These are phyloP conservation scores for Vanessa tameamea DNA, from an alignment of 1,140 invertebrate species.

Conservation along the genomic window DNA sequence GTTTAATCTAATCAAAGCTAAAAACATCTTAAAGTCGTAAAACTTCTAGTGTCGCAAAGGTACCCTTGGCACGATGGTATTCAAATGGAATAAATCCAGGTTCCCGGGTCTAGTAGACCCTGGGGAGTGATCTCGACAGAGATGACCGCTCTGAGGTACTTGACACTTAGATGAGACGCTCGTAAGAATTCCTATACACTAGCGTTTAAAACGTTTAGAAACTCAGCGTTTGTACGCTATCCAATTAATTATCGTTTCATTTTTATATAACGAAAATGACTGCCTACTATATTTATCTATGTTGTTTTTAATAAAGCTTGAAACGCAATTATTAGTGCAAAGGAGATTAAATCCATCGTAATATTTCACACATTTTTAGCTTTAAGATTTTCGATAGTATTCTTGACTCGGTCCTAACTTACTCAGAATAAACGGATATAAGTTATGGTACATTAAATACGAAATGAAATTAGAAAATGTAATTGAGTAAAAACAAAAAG, in stretches of 20 bases:
- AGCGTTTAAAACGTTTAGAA: conserved; percentile 40
- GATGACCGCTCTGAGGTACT: conserved; percentile 73
- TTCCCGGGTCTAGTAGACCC: conserved; percentile 67
- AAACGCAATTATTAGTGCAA: too few relatives aligned
- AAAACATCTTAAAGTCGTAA: conserved; percentile 64
- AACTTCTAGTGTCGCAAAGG: conserved; percentile 61
- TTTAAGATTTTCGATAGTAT: too few relatives aligned
- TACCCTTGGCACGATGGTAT: conserved; percentile 63
- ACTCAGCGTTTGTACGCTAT: not conserved
- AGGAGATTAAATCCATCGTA: too few relatives aligned
- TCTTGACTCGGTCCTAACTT: too few relatives aligned
- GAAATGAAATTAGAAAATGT: too few relatives aligned
- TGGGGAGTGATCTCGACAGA: conserved; percentile 65
- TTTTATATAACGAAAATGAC: too few relatives aligned
- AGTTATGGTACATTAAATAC: too few relatives aligned
- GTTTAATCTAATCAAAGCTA: conserved; percentile 56
- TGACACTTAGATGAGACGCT: conserved; percentile 69
- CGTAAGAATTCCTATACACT: conserved; percentile 49
- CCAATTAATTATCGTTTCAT: not conserved
- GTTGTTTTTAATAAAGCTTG: too few relatives aligned
- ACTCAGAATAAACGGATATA: too few relatives aligned
- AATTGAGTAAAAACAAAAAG: too few relatives aligned
- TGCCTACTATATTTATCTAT: too few relatives aligned
- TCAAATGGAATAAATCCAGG: conserved; percentile 76
- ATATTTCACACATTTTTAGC: too few relatives aligned